Percentiles rank a stretch among this genome's conserved stretches.
Evolutionary conservation across 2,797 vertebrate genomes (phyloP).

Genomic region (Tarsius wallacei): DNA sequence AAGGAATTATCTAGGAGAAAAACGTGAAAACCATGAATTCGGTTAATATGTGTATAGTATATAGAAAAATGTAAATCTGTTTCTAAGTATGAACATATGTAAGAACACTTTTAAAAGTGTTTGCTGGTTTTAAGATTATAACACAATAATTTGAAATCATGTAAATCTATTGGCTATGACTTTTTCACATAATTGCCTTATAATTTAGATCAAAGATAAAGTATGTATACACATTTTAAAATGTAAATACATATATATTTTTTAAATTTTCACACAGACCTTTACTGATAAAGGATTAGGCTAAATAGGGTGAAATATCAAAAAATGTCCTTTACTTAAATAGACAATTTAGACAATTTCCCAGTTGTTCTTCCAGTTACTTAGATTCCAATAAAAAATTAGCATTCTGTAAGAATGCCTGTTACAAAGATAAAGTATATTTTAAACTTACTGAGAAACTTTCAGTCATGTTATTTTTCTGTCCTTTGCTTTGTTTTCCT

Average conservation of each 20-base stretch:
- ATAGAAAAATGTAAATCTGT: not conserved
- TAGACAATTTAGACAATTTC: too few relatives aligned
- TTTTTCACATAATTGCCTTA: not conserved
- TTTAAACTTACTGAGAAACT: not conserved
- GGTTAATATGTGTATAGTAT: not conserved
- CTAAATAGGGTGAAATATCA: too few relatives aligned
- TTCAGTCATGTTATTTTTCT: not conserved
- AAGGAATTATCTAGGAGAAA: not conserved
- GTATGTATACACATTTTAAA: too few relatives aligned
- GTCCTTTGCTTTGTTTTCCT: not conserved
- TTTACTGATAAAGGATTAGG: too few relatives aligned
- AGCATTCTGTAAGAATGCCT: too few relatives aligned
- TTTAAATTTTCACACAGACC: too few relatives aligned
- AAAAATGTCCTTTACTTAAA: too few relatives aligned
- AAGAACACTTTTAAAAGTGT: not conserved
- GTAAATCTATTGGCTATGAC: not conserved
- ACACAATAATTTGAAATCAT: not conserved
- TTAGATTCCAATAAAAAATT: too few relatives aligned
- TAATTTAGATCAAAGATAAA: not conserved
- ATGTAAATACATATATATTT: too few relatives aligned
- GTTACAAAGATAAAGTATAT: too few relatives aligned
- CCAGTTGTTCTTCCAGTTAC: too few relatives aligned
- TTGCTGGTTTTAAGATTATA: not conserved
- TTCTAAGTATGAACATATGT: not conserved
- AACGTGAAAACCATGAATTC: not conserved